Evolutionary conservation across 2,113 vertebrate species (phyloP), one percentile per base, ranked within the genome.

Genomic region (Marmota flaviventris): DNA sequence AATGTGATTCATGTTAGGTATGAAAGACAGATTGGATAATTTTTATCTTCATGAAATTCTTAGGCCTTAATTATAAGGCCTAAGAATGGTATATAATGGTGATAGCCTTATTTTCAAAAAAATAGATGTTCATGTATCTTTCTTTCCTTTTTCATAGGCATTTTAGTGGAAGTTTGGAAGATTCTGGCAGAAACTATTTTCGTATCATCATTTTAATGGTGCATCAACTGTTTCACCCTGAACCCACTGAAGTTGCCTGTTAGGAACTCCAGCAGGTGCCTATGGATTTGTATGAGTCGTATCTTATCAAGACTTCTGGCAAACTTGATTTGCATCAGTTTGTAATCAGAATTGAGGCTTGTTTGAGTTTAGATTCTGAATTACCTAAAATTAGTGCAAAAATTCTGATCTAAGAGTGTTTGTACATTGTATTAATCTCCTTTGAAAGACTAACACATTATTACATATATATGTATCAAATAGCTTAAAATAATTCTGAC

Each of bases 321-420:
- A 93, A 91, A 85, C 29, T 86, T 45, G 67, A 95, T 97, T 95
- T 83, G 37, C 73, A 94, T 94, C 69, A 32, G 42, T 67, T 34
- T 91, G n/a, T 81, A 95, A 94, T 93, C 83, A 93, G 83, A 96
- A 51, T 67, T 63, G 91, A 85, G 61, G 9, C n/a, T 96, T 85
- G 10, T 91, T 97, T 93, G 83, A 93, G 93, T 93, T 96, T 86
- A 93, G 37, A 89, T 93, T 96, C 86, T 94, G 34, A 81, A 89
- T 86, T 89, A 88, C 27, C 91, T 45, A 92, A 95, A 95, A 86
- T 93, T 69, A 76, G 79, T 67, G 42, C 77, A 69, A 89, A 87
- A 83, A 93, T 95, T 94, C 61, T 95, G 58, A 95, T 79, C 45
- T 75, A 78, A 85, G 73, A 76, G 6, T 69, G 20, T 93, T 82